phyloP scores from a whole-genome alignment of 2,113 vertebrate species.

The Nestor notabilis region DNA sequence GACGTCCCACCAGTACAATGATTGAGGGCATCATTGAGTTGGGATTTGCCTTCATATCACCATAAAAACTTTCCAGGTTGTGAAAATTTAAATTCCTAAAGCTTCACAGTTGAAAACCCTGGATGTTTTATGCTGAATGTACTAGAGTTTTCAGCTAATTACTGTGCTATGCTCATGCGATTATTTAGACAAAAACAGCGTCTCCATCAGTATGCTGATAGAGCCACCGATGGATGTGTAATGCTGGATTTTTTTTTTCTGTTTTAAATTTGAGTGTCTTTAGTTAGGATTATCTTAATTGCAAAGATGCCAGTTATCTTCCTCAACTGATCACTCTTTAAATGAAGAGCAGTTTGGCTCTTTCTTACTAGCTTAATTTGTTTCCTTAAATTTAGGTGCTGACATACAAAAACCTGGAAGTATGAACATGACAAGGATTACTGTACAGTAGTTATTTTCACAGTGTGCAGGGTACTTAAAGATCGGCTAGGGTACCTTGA shows the following conservation, averaged over 20 bases:
- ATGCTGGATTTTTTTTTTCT: neutral
- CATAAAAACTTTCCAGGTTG: neutral
- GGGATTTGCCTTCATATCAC: neutral
- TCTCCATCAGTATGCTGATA: neutral
- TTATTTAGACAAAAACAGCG: neutral
- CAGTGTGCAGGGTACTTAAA: neutral
- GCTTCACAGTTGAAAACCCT: neutral
- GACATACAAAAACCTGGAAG: neutral
- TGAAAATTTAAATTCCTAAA: neutral
- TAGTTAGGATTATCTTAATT: neutral
- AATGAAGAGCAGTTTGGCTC: neutral
- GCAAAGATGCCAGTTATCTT: neutral
- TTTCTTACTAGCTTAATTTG: neutral
- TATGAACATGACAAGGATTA: neutral
- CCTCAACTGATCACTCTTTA: neutral
- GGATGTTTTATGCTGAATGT: neutral
- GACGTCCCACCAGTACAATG: neutral
- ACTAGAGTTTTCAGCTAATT: neutral
- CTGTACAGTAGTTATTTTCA: neutral
- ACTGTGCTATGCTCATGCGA: neutral
- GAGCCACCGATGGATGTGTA: neutral
- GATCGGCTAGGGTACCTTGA: neutral
- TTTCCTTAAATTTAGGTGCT: neutral
- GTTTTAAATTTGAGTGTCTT: neutral
- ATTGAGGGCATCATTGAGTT: neutral